Base-by-base conservation (phyloP, 2,797 vertebrate species). In the Gila robusta region DNA sequence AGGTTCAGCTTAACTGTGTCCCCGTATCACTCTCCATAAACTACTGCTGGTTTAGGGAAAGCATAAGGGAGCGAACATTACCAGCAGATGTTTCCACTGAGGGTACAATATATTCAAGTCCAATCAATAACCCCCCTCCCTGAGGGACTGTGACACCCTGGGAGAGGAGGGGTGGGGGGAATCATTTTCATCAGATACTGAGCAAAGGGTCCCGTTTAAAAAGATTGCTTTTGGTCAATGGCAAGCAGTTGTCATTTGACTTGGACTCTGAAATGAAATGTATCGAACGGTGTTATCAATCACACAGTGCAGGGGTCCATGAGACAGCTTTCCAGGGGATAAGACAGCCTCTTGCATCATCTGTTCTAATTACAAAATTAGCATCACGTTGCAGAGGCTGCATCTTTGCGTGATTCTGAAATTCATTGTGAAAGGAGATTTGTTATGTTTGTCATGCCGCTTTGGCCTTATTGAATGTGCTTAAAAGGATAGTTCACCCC, bases 181-280 rank as follows among this genome's bases (percentile, higher is more conserved):
- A 96, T 96, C 93, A 96, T 97, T 97, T 98, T 96, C 96, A 94
- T 97, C 95, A 96, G 96, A 97, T 97, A 97, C 95, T 97, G 96
- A 97, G 96, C 94, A 96, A 95, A 94, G 93, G 94, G 96, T 95
- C 95, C 96, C 95, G 97, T 97, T 98, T 97, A 98, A 98, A 98
- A 96, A 97, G 97, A 98, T 98, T 97, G 96, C 96, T 96, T 97
- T 96, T 95, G 95, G 96, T 97, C 96, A 97, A 94, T 96, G 96
- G 96, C 96, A 96, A 95, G 94, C 93, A 94, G 94, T 96, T 96
- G 96, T 97, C 96, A 96, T 97, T 97, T 95, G 96, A 95, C 95
- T 96, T 94, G 93, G 93, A 93, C 95, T 90, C 94, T 95, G 96
- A 96, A 96, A 96, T 96, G 96, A 97, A 98, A 97, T 95, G 97